Evolutionary conservation across 2,797 vertebrate species (phyloP).

Genomic region (Gymnoscopelus braueri): DNA sequence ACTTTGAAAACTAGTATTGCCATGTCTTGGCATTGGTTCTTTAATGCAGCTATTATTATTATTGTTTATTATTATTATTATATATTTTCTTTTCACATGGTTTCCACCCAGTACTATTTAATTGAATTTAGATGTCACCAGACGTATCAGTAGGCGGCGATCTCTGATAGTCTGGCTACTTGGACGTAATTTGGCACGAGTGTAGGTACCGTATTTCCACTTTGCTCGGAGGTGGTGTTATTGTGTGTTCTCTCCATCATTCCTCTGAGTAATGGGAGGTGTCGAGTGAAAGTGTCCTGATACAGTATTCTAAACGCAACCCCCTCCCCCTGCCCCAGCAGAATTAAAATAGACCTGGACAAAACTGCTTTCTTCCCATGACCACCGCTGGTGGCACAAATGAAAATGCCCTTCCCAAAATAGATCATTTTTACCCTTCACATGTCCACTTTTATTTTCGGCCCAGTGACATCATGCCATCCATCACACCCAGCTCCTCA

Average conservation of each 20-base stretch:
- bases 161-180: conserved; percentile 8
- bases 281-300: conserved; percentile 71
- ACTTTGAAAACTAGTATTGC: too few relatives aligned
- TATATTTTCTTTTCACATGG: too few relatives aligned
- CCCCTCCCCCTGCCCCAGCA: conserved; percentile 55
- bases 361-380: conserved; percentile 58
- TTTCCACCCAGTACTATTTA: too few relatives aligned
- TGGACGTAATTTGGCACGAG: conserved; percentile 42
- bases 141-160: too few relatives aligned
- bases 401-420: conserved; percentile 82
- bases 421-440: conserved; percentile 82
- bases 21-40: too few relatives aligned
- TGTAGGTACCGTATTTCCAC: conserved; percentile 51
- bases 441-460: conserved; percentile 82
- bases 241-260: conserved; percentile 63
- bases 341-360: conserved; percentile 74
- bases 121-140: too few relatives aligned
- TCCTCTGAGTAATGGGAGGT: conserved; percentile 70
- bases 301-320: conserved; percentile 66
- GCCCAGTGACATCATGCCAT: conserved; percentile 73
- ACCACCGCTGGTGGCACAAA: conserved; percentile 77
- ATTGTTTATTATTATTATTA: too few relatives aligned
- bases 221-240: conserved; percentile 49
- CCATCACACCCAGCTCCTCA: conserved; percentile 75
- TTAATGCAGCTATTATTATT: too few relatives aligned